Evolutionary conservation across 2,113 vertebrate species (phyloP).

Genomic region (Oreochromis niloticus): DNA sequence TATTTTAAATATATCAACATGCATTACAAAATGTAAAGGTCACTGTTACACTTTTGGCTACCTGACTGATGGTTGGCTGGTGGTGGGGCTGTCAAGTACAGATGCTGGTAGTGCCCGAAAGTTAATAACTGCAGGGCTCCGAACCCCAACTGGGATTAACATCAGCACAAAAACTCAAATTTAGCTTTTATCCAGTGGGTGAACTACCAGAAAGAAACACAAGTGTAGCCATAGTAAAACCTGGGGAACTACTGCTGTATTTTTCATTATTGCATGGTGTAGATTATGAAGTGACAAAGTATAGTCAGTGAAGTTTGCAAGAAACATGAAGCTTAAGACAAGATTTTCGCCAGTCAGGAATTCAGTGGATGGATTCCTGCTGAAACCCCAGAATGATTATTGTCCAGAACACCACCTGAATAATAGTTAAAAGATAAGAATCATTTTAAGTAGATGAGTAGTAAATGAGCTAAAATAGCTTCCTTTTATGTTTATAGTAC

Average conservation of each 20-base stretch:
- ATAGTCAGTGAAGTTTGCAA: background rate
- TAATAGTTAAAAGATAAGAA: background rate
- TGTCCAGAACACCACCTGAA: background rate
- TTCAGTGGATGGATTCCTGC: background rate
- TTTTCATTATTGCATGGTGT: background rate
- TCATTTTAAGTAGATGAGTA: background rate
- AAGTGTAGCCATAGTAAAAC: background rate
- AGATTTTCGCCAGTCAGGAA: background rate
- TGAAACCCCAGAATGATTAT: background rate
- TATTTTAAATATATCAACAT: background rate
- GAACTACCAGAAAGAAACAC: too few species aligned
- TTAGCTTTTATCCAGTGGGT: too few species aligned
- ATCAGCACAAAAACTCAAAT: too few species aligned
- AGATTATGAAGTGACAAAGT: background rate
- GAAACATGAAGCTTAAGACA: too few species aligned
- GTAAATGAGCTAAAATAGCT: background rate
- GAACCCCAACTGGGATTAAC: too few species aligned
- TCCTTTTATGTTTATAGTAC: background rate
- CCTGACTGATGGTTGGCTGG: background rate
- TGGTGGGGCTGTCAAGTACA: too few species aligned
- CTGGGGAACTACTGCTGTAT: background rate
- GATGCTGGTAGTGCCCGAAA: too few species aligned
- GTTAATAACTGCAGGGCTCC: too few species aligned
- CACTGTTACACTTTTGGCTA: background rate
- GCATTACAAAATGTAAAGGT: background rate